Evolutionary conservation across 1,140 invertebrate genomes (phyloP).

Genomic region (Melanaphis sacchari): DNA sequence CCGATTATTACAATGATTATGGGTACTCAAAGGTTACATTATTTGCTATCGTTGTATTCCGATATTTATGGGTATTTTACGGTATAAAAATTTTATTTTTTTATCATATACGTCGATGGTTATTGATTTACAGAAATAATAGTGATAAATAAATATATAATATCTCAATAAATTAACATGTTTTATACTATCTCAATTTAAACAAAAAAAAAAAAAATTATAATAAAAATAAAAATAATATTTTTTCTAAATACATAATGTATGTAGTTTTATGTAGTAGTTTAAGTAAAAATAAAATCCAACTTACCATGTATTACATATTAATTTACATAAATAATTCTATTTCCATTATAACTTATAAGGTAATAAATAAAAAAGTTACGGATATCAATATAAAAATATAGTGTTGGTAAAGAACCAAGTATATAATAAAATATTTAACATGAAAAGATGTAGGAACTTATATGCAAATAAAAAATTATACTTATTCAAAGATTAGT

Average conservation of each 20-base stretch:
- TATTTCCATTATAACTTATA: too few relatives aligned
- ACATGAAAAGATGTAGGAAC: background rate
- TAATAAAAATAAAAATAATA: background rate
- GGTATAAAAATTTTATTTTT: background rate
- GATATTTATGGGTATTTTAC: background rate
- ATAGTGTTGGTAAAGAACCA: background rate
- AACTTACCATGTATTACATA: too few relatives aligned
- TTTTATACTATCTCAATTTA: background rate
- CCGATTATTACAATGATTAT: background rate
- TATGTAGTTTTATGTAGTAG: background rate
- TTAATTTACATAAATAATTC: too few relatives aligned
- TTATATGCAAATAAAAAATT: background rate
- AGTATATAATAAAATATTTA: background rate
- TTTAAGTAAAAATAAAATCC: background rate
- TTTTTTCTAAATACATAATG: background rate
- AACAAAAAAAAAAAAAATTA: background rate
- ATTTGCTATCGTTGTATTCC: background rate
- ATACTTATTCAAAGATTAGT: too few relatives aligned
- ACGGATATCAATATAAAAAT: background rate
- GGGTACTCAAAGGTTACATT: background rate
- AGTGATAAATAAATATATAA: background rate
- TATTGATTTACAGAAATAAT: background rate
- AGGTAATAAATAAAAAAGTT: too few relatives aligned
- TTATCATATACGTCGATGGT: background rate
- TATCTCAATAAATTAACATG: background rate